phyloP scores from a whole-genome alignment of 1,140 invertebrate species.

The Solenopsis fugax region DNA sequence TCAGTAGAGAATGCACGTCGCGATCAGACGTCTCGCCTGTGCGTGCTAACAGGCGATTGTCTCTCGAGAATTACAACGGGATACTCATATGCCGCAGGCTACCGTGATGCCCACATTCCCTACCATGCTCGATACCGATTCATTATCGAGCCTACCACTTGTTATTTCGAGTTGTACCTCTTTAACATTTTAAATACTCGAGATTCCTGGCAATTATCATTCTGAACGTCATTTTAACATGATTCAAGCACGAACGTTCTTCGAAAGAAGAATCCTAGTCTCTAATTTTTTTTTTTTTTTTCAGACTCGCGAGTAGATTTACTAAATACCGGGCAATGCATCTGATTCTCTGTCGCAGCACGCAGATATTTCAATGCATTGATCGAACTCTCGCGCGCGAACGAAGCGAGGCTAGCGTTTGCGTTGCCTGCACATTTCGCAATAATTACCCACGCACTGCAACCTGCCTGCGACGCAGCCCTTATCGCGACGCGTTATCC shows the following conservation, averaged over 20 bases:
- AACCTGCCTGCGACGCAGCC: slow-evolving; percentile 19
- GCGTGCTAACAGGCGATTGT: slow-evolving; percentile 49
- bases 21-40: slow-evolving; percentile 35
- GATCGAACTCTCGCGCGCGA: not conserved
- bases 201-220: not conserved
- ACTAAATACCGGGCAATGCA: slow-evolving; percentile 3
- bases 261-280: not conserved
- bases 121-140: slow-evolving; percentile 2
- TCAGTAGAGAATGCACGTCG: slow-evolving; percentile 34
- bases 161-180: slow-evolving; percentile 9
- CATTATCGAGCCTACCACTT: slow-evolving; percentile 8
- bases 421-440: slow-evolving; percentile 20
- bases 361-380: slow-evolving; percentile 2
- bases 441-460: slow-evolving; percentile 27
- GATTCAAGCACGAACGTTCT: not conserved
- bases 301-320: not conserved
- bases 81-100: slow-evolving; percentile 24
- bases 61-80: slow-evolving; percentile 6
- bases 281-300: not conserved
- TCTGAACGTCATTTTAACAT: not conserved
- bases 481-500: slow-evolving; percentile 30
- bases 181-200: not conserved
- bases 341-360: not conserved
- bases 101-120: slow-evolving; percentile 31
- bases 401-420: not conserved